Evolutionary conservation across 2,113 vertebrate genomes (phyloP).

Genomic region (Eptesicus fuscus): DNA sequence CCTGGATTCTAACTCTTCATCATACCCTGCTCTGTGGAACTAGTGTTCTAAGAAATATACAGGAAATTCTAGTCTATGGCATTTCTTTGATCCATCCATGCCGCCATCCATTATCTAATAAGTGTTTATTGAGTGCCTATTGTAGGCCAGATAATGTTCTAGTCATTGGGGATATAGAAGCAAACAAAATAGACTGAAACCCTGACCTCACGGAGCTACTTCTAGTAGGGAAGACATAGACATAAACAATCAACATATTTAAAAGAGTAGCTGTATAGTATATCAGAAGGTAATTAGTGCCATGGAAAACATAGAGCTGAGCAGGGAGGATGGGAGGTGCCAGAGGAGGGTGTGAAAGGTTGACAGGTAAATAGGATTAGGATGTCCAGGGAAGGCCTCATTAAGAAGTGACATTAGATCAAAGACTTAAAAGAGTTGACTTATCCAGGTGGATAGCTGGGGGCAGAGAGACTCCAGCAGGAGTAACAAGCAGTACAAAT

Average conservation of each 20-base stretch:
- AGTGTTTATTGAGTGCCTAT: constrained; percentile 19
- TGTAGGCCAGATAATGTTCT: not conserved
- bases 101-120: not conserved
- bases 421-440: not conserved
- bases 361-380: not conserved
- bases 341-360: not conserved
- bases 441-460: not conserved
- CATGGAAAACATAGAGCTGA: not conserved
- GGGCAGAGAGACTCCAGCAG: not conserved
- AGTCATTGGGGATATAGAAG: not conserved
- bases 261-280: not conserved
- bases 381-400: not conserved
- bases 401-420: not conserved
- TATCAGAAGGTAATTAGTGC: not conserved
- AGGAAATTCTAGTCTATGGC: not conserved
- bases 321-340: not conserved
- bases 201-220: not conserved
- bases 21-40: not conserved
- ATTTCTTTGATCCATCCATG: not conserved
- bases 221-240: not conserved
- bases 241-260: not conserved
- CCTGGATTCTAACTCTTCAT: not conserved
- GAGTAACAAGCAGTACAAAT: not conserved
- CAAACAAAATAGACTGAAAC: not conserved
- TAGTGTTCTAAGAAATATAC: not conserved